Evolutionary conservation across 2,113 vertebrate genomes (phyloP).

Genomic region (Gobiocypris rarus): DNA sequence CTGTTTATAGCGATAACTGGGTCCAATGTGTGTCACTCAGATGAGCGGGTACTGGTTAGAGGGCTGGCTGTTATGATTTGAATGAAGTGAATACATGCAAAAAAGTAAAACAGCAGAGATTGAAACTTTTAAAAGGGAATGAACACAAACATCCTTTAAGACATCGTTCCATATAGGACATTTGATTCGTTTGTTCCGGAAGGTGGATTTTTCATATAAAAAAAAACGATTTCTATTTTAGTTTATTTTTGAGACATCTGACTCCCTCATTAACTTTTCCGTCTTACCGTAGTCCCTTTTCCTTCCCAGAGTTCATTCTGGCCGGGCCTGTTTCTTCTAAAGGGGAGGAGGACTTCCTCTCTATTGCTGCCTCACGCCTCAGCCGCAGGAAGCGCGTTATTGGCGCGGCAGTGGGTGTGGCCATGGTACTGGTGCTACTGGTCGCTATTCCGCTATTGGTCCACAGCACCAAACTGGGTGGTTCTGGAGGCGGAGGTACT

Average conservation of each 20-base stretch:
- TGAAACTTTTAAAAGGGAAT: background rate
- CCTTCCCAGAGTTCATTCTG: constrained; percentile 71
- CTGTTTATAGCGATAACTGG: constrained; percentile 16
- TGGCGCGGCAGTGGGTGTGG: constrained; percentile 90
- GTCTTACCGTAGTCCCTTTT: constrained; percentile 28
- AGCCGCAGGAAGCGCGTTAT: constrained; percentile 91
- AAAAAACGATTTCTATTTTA: background rate
- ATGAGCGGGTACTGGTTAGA: background rate
- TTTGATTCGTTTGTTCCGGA: background rate
- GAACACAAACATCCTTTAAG: background rate
- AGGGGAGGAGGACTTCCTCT: constrained; percentile 92
- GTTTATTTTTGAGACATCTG: background rate
- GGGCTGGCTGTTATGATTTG: background rate
- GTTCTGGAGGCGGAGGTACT: constrained; percentile 73
- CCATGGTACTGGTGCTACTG: constrained; percentile 92
- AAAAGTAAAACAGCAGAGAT: background rate
- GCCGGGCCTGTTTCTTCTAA: constrained; percentile 89
- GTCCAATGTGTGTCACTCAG: background rate
- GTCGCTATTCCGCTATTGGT: constrained; percentile 95
- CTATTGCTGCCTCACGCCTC: constrained; percentile 90
- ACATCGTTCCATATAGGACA: background rate
- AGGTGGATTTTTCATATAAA: background rate
- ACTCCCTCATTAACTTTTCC: background rate
- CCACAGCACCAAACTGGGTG: constrained; percentile 85
- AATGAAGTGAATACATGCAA: background rate